phyloP scores from a whole-genome alignment of 2,888 invertebrate species.

The Synergus itoensis region DNA sequence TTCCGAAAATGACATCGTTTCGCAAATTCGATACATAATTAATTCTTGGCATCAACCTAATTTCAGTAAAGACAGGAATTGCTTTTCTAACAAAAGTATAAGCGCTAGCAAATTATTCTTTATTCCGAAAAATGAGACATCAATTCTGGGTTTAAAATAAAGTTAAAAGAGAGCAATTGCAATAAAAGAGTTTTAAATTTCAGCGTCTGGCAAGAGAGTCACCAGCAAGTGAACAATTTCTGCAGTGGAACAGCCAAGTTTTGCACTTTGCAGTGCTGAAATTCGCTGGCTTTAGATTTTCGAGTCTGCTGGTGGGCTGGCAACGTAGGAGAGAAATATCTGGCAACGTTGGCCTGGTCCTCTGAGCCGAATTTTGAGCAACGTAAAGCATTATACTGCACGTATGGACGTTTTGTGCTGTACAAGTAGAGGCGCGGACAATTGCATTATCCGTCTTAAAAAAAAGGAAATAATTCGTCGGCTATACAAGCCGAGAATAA shows the following conservation, averaged over 20 bases:
- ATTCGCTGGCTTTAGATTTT: conserved; percentile 14
- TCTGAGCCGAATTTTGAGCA: conserved; percentile 28
- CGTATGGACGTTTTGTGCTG: background rate
- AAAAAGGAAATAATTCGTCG: conserved; percentile 21
- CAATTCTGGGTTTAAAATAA: background rate
- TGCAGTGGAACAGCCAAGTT: conserved; percentile 28
- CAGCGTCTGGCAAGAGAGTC: conserved; percentile 14
- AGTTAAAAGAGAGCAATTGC: conserved; percentile 4
- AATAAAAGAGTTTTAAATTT: conserved; percentile 18
- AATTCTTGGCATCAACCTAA: too few relatives aligned
- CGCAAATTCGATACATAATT: background rate
- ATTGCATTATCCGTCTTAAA: conserved; percentile 7
- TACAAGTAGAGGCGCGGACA: background rate
- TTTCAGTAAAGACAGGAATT: too few relatives aligned
- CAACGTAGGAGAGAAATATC: conserved; percentile 27
- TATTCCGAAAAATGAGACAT: background rate
- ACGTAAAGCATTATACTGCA: background rate
- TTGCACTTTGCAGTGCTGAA: conserved; percentile 9
- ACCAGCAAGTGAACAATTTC: background rate
- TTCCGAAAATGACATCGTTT: background rate
- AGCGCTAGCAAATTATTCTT: background rate
- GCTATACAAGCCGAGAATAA: conserved; percentile 12
- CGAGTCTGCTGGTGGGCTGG: background rate
- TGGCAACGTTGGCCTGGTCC: conserved; percentile 34
- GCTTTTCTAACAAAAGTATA: background rate